Conservation (phyloP, 2,113 vertebrate species). For the Argyrosomus japonicus region DNA sequence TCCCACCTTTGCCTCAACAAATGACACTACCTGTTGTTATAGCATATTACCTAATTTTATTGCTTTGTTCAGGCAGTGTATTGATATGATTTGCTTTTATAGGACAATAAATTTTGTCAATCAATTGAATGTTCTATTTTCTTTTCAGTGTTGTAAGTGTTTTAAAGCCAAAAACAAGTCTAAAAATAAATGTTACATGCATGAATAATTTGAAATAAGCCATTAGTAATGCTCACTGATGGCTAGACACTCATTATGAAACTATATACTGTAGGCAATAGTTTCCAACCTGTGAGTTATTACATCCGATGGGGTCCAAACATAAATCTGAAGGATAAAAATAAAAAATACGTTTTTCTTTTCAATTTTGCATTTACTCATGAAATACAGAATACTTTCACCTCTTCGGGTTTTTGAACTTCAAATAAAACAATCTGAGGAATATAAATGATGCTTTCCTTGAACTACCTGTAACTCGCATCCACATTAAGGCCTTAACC, state of each 20-base stretch:
- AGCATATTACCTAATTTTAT: not conserved
- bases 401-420: not conserved
- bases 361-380: not conserved
- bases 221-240: not conserved
- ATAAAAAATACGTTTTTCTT: not conserved
- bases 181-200: not conserved
- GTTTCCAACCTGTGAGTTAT: no score
- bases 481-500: not conserved
- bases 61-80: not conserved
- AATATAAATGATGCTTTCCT: not conserved
- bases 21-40: not conserved
- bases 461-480: not conserved
- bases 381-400: not conserved
- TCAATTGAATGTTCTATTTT: not conserved
- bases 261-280: not conserved
- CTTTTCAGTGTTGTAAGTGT: not conserved
- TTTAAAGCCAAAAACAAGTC: not conserved
- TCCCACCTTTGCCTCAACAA: not conserved
- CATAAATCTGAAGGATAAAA: not conserved
- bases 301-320: no score
- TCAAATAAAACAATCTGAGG: not conserved
- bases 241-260: not conserved
- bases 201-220: not conserved
- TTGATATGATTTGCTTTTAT: not conserved
- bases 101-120: slow-evolving; percentile 3